Evolutionary conservation across 1,140 invertebrate species (phyloP), one percentile per base, ranked within the genome.

Genomic region (Acromyrmex heyeri): DNA sequence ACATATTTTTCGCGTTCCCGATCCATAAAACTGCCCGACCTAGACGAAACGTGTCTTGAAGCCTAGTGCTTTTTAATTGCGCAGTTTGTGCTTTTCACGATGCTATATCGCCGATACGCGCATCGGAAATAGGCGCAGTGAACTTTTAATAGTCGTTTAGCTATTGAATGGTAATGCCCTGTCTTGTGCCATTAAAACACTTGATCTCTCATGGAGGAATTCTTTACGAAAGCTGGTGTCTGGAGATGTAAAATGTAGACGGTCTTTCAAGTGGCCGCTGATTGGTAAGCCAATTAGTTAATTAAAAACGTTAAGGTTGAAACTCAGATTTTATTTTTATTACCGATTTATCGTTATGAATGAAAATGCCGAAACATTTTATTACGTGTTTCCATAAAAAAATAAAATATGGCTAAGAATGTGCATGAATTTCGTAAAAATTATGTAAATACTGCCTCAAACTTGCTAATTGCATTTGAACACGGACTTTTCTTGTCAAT

Each of bases 51-150:
- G 18, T 8, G 10, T 18, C 21, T 48, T 8, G 34, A 44, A 62
- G n/a, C 16, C 59, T 24, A 14, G 16, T 30, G 16, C 16, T 27
- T 67, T 79, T 55, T 34, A 67, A 79, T 79, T 57, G 10, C 14
- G 18, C 50, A 55, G 16, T 30, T 69, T 67, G 7, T n/a, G 30
- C 12, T 8, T 21, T 50, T 24, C 3, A 48, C 27, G 57, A 34
- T 24, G 18, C 21, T 76, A 24, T 10, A 14, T 59, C n/a, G 65
- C 1, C 18, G n/a, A 59, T 48, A 53, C 24, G 44, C 72, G 14
- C 24, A 16, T 30, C 10, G 8, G 2, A 44, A 78, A 48, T 78
- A 10, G 3, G 12, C 16, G n/a, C 18, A 48, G n/a, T 64, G 44
- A 18, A 27, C 18, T 64, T 44, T 64, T 48, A 44, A 5, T 48